Percentiles rank a stretch among this genome's conserved stretches.
Conservation (phyloP, 2,888 invertebrate species). For the Tethea ocularis region DNA sequence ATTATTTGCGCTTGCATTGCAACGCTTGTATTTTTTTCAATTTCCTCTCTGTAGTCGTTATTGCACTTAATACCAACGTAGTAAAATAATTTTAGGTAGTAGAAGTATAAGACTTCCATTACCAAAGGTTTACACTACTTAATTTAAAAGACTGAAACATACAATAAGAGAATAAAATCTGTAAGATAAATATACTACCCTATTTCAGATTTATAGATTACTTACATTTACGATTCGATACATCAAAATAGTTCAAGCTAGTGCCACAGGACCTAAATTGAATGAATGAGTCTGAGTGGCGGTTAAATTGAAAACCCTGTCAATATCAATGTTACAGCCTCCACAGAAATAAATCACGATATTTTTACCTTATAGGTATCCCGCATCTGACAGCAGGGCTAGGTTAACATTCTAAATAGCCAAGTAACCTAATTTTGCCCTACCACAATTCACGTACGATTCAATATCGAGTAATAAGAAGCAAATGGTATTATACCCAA, state of each 20-base stretch:
- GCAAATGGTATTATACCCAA: neutral
- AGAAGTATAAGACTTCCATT: too few relatives aligned
- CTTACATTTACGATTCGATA: too few relatives aligned
- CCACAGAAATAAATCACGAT: neutral
- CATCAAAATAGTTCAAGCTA: too few relatives aligned
- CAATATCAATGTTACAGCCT: too few relatives aligned
- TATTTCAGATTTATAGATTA: too few relatives aligned
- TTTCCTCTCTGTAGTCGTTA: neutral
- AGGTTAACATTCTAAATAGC: neutral
- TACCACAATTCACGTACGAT: neutral
- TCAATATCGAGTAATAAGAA: neutral
- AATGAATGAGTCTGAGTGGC: neutral
- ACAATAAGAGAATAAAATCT: too few relatives aligned
- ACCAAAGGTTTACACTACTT: too few relatives aligned
- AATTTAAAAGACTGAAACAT: too few relatives aligned
- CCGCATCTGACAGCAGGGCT: neutral
- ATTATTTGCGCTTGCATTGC: neutral
- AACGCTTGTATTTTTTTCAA: conserved; percentile 2
- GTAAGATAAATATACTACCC: too few relatives aligned
- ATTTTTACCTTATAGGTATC: neutral
- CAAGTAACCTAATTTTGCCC: neutral
- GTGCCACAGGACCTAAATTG: too few relatives aligned
- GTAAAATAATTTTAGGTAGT: too few relatives aligned
- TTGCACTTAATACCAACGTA: neutral
- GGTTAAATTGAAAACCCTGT: too few relatives aligned